Percentiles rank a stretch among this genome's conserved stretches.
phyloP scores from a whole-genome alignment of 2,888 invertebrate genomes.

The Nomada hirtipes region DNA sequence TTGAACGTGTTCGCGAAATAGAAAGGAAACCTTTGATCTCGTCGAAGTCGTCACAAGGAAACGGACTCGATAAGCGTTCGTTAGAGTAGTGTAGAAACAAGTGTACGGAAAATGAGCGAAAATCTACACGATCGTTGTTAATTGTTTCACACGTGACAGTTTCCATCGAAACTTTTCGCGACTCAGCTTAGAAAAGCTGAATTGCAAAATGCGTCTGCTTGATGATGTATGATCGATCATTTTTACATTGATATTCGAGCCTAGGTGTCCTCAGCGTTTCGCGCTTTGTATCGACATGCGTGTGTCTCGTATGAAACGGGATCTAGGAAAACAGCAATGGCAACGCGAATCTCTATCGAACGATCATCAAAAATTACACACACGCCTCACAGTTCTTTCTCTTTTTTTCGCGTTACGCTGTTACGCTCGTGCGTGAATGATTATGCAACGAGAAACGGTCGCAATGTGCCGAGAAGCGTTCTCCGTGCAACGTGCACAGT shows the following conservation, averaged over 20 bases:
- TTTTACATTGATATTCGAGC: too few species aligned
- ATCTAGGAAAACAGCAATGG: background rate
- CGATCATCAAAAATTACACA: background rate
- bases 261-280: too few species aligned
- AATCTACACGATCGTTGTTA: slow-evolving; percentile 4
- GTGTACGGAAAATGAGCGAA: background rate
- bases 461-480: slow-evolving; percentile 34
- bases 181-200: too few species aligned
- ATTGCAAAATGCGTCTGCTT: too few species aligned
- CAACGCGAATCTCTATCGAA: slow-evolving; percentile 5
- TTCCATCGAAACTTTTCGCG: too few species aligned
- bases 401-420: background rate
- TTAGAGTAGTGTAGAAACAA: too few species aligned
- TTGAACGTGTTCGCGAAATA: slow-evolving; percentile 15
- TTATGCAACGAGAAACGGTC: slow-evolving; percentile 1
- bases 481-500: slow-evolving; percentile 51
- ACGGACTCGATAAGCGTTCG: too few species aligned
- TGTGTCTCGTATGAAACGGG: too few species aligned
- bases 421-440: too few species aligned
- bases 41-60: background rate
- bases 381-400: background rate
- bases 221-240: too few species aligned
- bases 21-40: background rate
- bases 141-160: background rate
- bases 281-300: too few species aligned